These are phyloP conservation scores for Bos indicus DNA, from an alignment of 2,113 vertebrate genomes.

Conservation along the genomic window DNA sequence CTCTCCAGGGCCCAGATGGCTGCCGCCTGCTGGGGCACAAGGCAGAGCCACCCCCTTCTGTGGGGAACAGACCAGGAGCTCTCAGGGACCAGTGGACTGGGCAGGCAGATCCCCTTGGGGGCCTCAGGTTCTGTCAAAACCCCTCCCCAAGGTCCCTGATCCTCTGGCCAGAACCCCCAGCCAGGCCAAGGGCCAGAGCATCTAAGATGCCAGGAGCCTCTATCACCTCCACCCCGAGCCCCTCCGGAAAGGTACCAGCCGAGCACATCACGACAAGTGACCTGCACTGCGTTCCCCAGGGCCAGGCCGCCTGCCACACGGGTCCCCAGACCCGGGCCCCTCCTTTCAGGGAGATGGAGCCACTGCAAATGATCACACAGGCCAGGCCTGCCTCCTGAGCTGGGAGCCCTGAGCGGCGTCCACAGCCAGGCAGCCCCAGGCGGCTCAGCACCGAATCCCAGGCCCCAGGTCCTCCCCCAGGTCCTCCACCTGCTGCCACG, in stretches of 20 bases:
- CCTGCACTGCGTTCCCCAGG: not conserved
- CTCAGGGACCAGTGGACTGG: accelerated
- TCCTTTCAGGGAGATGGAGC: accelerated
- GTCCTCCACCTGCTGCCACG: accelerated
- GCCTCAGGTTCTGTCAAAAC: not conserved
- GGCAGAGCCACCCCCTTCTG: not conserved
- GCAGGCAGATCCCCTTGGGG: not conserved
- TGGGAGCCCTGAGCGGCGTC: accelerated
- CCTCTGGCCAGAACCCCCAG: not conserved
- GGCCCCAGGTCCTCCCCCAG: accelerated
- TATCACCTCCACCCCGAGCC: accelerated
- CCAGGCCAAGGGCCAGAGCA: not conserved
- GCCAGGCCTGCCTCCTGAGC: not conserved
- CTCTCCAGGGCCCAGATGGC: not conserved
- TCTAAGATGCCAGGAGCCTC: not conserved
- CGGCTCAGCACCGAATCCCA: accelerated
- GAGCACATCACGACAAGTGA: accelerated
- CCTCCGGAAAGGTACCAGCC: accelerated
- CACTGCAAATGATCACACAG: accelerated
- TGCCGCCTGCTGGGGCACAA: too few species aligned
- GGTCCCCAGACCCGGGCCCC: accelerated
- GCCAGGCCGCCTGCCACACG: accelerated
- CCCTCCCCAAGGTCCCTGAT: accelerated
- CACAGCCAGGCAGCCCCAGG: not conserved
- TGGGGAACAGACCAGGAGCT: too few species aligned